Base-by-base conservation (phyloP, 2,888 invertebrate genomes). In the Eubasilissa splendida region DNA sequence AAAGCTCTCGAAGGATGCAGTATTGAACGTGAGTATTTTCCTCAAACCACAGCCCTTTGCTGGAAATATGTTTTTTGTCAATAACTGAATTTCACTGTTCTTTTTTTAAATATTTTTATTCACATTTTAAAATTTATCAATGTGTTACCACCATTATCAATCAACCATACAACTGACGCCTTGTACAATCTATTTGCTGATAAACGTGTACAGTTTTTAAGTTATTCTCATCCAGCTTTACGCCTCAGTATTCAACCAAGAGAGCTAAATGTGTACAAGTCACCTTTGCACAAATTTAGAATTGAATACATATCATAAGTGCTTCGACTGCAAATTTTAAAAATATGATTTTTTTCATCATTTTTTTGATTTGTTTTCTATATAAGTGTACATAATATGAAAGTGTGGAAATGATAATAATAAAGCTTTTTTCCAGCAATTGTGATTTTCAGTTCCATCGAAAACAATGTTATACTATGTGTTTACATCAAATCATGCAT, bases 1-100 rank as follows among this genome's bases (percentile, higher is more conserved):
- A 94, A 93, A 88, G 94, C 95, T 68, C 90, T 96, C 81, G 93
- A 94, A 87, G 96, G 96, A 85, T 92, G 92, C 84, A 94, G 93
- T 86, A 93, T 95, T 84, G 95, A 95, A 92, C 94, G 96, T 96
- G 91, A 95, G 95, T 94, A 65, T 76, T 52, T n/a, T 42, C 71
- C 56, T 14, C 71, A 54, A 56, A 71, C 54, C 54, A 33, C 54
- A 14, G 71, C 53, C 65, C 58, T 71, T 42, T 71, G 73, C 80
- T 65, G 60, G 60, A 63, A 12, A 42, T 42, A 42, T 42, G 58
- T n/a, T 54, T 73, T 68, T 68, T 50, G 52, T 52, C 68, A 68
- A 68, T 50, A 68, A 50, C 42, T 58, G 59, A 58, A 58, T 58
- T 0, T 58, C 14, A 14, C 14, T 58, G 14, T 4, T 58, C 14